Percentiles rank a stretch among this genome's conserved stretches.
phyloP scores from a whole-genome alignment of 2,113 vertebrate species.

The Crypturellus undulatus region DNA sequence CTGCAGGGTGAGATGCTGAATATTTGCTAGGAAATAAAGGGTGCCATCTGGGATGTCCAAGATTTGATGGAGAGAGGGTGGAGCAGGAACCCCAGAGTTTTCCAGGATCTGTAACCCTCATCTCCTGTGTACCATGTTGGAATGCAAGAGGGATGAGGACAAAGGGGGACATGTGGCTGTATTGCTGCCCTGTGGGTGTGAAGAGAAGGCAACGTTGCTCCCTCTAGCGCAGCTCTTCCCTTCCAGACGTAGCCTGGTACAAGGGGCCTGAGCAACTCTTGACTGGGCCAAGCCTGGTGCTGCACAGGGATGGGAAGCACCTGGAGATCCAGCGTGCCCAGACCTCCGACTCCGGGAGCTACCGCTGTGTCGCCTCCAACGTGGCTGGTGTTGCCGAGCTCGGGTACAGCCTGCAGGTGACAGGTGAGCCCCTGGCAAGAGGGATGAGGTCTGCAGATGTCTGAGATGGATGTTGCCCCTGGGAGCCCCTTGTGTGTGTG shows the following conservation, averaged over 20 bases:
- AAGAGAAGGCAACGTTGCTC: background rate
- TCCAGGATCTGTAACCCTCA: too few species aligned
- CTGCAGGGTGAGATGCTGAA: too few species aligned
- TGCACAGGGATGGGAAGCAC: constrained; percentile 54
- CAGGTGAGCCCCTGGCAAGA: constrained; percentile 62
- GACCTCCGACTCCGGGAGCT: constrained; percentile 51
- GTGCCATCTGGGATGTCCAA: too few species aligned
- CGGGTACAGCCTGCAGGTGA: constrained; percentile 67
- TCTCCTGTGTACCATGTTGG: too few species aligned
- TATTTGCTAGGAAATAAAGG: too few species aligned
- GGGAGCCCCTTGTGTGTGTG: rapidly evolving
- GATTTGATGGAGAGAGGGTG: too few species aligned
- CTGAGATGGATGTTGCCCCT: background rate
- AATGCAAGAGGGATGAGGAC: background rate
- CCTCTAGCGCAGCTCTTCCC: background rate
- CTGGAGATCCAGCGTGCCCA: constrained; percentile 55
- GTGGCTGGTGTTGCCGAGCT: constrained; percentile 58
- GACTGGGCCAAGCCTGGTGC: background rate
- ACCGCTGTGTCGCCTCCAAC: constrained; percentile 76
- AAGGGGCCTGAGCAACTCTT: constrained; percentile 56
- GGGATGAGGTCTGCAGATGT: rapidly evolving
- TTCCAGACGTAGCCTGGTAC: constrained; percentile 76
- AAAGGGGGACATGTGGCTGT: background rate
- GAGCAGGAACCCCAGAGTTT: too few species aligned
- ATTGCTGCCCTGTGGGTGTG: too few species aligned